Evolutionary conservation across 2,888 invertebrate species (phyloP), one percentile per base, ranked within the genome.

Genomic region (Philopedon plagiatum): DNA sequence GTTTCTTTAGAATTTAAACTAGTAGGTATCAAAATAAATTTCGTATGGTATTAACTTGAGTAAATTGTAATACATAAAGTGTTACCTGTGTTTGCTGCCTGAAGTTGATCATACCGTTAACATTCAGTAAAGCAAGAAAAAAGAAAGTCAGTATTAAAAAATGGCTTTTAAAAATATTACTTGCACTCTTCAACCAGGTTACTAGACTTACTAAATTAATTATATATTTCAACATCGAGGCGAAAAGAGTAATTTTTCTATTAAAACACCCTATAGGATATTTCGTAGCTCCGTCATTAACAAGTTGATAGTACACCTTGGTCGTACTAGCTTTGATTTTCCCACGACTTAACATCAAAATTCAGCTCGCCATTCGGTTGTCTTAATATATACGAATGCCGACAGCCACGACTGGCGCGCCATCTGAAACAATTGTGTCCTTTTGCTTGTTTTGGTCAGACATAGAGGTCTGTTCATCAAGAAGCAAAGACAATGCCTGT

Each of bases 271-370:
- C 67, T 72, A 63, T 62, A 61, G 34, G 19, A 37, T 67, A n/a
- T 57, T 21, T 21, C 5, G 15, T 21, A 29, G 57, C 58, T 49
- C 56, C 41, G 19, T 56, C 72, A 67, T 72, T 62, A 63, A 73
- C 63, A 21, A 58, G 68, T 56, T 63, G 39, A 15, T 15, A 39
- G 15, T 11, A 39, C 39, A 39, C 15, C 7, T 39, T n/a, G n/a
- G 32, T 57, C 26, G 5, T 51, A 51, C 23, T 56, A 41, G 57
- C 49, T 68, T 67, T 71, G 67, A 76, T 72, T 76, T 67, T 77
- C 77, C 77, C 77, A 77, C 77, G 77, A 74, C 71, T 41, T 46
- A 61, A 62, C 69, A 74, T 76, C 76, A 74, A 62, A 57, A 76
- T 74, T 69, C 74, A 72, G 51, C 75, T 73, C 69, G 69, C 56